phyloP scores from a whole-genome alignment of 2,888 invertebrate species.

The Leucozona laternaria region DNA sequence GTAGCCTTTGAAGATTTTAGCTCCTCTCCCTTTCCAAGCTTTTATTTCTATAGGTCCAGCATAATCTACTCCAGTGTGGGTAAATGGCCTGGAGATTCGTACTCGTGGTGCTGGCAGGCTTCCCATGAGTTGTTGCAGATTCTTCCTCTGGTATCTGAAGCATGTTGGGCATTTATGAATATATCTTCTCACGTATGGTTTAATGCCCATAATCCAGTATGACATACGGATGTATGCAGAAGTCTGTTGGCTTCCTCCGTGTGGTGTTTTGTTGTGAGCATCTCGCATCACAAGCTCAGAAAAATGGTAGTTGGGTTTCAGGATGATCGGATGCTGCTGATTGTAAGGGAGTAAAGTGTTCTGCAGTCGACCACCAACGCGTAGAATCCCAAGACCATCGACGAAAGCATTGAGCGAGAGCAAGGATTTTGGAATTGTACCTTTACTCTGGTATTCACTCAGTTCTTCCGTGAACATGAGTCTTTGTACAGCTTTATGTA shows the following conservation, averaged over 20 bases:
- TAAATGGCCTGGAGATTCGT: constrained; percentile 6
- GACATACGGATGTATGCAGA: no score
- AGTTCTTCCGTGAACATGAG: constrained; percentile 16
- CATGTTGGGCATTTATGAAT: neutral
- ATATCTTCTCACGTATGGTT: neutral
- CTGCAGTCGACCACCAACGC: no score
- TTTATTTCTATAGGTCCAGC: constrained; percentile 14
- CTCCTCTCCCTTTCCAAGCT: constrained; percentile 20
- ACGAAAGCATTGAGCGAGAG: no score
- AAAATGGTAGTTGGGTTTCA: no score
- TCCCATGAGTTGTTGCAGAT: constrained; percentile 4
- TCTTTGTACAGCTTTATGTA: constrained; percentile 1
- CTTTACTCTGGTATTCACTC: neutral
- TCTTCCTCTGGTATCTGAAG: neutral
- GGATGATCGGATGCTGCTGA: no score
- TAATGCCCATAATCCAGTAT: no score
- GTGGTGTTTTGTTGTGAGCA: no score
- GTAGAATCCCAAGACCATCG: no score
- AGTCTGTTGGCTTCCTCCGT: no score
- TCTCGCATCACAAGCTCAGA: no score
- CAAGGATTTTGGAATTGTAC: no score
- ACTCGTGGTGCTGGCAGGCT: constrained; percentile 16
- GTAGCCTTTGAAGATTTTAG: constrained; percentile 16
- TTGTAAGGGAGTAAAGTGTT: no score
- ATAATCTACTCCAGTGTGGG: constrained; percentile 12